Conservation (phyloP, 2,888 invertebrate genomes). For the Laothoe populi region DNA sequence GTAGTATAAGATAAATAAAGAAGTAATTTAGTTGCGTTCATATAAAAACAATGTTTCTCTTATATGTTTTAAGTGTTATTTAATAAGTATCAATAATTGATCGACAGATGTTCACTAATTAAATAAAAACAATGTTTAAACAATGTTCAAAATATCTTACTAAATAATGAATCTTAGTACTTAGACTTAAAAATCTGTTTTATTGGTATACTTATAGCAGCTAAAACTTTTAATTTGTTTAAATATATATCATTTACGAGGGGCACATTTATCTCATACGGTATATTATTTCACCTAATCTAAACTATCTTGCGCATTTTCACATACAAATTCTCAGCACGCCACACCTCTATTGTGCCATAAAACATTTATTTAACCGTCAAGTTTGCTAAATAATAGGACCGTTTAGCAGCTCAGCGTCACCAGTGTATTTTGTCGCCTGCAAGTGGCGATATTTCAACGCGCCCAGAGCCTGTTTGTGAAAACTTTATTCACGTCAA, state of each 20-base stretch:
- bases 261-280: neutral
- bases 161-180: no score
- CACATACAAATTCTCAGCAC: neutral
- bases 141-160: no score
- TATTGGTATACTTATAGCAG: no score
- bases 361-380: conserved; percentile 15
- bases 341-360: neutral
- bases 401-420: conserved; percentile 50
- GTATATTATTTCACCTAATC: neutral
- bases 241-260: neutral
- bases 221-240: no score
- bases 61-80: no score
- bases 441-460: conserved; percentile 75
- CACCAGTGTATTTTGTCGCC: conserved; percentile 59
- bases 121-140: no score
- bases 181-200: no score
- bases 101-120: no score
- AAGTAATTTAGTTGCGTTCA: no score
- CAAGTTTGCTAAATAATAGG: conserved; percentile 22
- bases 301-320: neutral
- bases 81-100: no score
- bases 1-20: no score
- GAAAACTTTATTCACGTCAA: conserved; percentile 73
- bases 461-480: conserved; percentile 59
- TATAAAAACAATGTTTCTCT: no score